These are phyloP conservation scores for Acipenser transmontanus DNA, from an alignment of 2,797 vertebrate species.

Conservation along the genomic window DNA sequence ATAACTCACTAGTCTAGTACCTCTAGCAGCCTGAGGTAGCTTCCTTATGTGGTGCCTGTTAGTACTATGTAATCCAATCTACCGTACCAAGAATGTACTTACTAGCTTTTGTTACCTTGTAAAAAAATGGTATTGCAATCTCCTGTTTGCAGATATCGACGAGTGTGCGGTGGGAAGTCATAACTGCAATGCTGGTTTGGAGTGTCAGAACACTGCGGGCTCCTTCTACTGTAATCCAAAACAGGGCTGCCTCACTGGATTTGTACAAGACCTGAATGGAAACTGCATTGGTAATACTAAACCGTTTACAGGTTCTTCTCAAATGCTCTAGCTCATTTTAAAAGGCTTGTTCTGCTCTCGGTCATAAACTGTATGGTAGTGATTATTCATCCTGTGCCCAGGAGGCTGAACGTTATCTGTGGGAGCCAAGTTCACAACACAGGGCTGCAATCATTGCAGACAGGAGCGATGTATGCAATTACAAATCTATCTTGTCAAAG, in stretches of 20 bases:
- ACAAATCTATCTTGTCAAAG: no score
- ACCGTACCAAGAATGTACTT: background rate
- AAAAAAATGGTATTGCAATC: background rate
- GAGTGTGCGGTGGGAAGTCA: conserved; percentile 67
- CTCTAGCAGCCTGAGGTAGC: conserved; percentile 7
- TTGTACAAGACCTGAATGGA: conserved; percentile 77
- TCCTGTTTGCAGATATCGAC: conserved; percentile 64
- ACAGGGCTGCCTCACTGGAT: conserved; percentile 77
- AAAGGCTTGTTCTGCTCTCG: background rate
- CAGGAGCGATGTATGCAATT: no score
- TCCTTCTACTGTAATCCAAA: conserved; percentile 75
- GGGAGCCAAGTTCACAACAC: no score
- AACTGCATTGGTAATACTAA: conserved; percentile 80
- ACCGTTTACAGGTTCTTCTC: no score
- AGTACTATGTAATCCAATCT: background rate
- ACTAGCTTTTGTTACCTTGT: no score
- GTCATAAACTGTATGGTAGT: no score
- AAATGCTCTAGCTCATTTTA: background rate
- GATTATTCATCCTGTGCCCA: no score
- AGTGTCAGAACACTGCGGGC: conserved; percentile 77
- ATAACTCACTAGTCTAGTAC: no score
- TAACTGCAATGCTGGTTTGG: conserved; percentile 60
- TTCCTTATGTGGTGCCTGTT: conserved; percentile 1
- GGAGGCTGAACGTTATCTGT: no score
- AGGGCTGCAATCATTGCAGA: no score